A percentile compares a stretch with the other conserved stretches of the same genome.
phyloP scores from a whole-genome alignment of 2,113 vertebrate genomes.

The Salvelinus namaycush region DNA sequence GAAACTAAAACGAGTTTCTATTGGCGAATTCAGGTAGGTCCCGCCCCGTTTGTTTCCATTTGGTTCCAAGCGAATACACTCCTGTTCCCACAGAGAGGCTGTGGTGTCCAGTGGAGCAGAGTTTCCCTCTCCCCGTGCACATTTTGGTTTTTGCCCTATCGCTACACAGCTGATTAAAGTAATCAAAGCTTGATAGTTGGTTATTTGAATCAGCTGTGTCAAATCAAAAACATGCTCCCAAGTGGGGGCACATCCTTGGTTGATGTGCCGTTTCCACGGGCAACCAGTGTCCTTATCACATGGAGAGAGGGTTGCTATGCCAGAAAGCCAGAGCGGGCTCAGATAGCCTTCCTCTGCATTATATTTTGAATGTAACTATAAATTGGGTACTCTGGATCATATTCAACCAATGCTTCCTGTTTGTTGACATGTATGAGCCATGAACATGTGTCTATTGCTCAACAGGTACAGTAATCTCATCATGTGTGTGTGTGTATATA shows the following conservation, averaged over 20 bases:
- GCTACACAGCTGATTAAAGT: too few species aligned
- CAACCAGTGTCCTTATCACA: conserved; percentile 38
- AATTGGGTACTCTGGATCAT: too few species aligned
- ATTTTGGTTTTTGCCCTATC: too few species aligned
- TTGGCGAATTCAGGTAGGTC: conserved; percentile 8
- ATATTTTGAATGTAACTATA: neutral
- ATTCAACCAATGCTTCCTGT: neutral
- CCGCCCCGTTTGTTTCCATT: conserved; percentile 12
- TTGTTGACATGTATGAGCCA: neutral
- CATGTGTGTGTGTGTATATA: too few species aligned
- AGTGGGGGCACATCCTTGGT: conserved; percentile 28
- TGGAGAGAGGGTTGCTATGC: neutral
- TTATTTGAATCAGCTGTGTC: too few species aligned
- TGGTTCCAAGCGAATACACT: conserved; percentile 21
- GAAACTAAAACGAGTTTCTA: neutral
- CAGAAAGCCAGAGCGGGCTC: neutral
- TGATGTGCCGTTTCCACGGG: conserved; percentile 59
- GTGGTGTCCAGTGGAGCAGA: neutral
- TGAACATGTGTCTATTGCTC: neutral
- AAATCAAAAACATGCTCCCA: too few species aligned
- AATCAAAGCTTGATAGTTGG: too few species aligned
- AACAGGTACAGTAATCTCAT: neutral
- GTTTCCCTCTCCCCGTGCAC: too few species aligned
- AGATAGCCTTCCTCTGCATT: neutral
- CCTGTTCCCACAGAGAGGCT: neutral